Evolutionary conservation across 1,140 invertebrate genomes (phyloP), one percentile per base, ranked within the genome.

Genomic region (Colletes gigas): DNA sequence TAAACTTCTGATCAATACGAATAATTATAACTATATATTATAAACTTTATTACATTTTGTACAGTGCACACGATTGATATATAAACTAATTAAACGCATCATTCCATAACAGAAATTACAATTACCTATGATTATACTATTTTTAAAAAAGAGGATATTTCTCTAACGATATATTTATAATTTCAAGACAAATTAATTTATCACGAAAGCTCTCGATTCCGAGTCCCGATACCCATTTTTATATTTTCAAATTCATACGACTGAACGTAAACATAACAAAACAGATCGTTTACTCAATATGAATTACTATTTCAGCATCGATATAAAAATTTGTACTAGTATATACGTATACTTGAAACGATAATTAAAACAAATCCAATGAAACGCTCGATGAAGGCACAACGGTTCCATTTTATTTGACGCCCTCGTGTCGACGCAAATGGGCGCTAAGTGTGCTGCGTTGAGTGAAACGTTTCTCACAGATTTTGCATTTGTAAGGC

Each of bases 381-480:
- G 3, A 19, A 55, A 30, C 44, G 17, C 5, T 5, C 12, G 3
- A 9, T 30, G n/a, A 65, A 50, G 19, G 12, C 44, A 52, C 9
- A 14, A 57, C 50, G 1, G 10, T 17, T 17, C 10, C 17, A 0
- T 54, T 70, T 76, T 41, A 84, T 8, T 84, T 84, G 0, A 10
- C 8, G 19, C 14, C 55, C 15, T 83, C 77, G 75, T 90, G 88
- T 21, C 78, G 84, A 8, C 86, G 84, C 7, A 91, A 69, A 71
- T 92, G 91, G 0, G 76, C 85, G 63, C 91, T 94, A 0, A 95
- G 81, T 5, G 89, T 94, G 0, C 94, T 94, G 21, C 93, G 90
- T 82, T 95, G 95, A 0, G 94, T 94, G 85, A 95, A 96, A 5
- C 91, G 85, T 57, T 93, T 93, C 1, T 94, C 89, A 85, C 95